Percentiles rank a stretch among this genome's conserved stretches.
Evolutionary conservation across 2,113 vertebrate species (phyloP).

Genomic region (Saguinus imperator): DNA sequence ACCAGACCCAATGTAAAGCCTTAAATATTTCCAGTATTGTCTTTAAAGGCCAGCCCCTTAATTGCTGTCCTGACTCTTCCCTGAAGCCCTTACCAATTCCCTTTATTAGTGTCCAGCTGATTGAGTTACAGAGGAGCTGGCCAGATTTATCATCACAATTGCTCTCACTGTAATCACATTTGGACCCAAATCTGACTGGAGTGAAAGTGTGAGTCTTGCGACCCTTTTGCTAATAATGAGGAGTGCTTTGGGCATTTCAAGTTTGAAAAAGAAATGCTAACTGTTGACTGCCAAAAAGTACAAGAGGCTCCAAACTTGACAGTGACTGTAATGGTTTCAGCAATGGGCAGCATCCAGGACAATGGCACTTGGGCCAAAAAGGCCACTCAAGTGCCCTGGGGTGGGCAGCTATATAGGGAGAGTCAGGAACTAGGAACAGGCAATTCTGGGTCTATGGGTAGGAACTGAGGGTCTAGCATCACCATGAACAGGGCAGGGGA

Average conservation of each 20-base stretch:
- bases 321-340: neutral
- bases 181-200: conserved; percentile 57
- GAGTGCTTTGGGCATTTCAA: conserved; percentile 40
- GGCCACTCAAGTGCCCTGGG: neutral
- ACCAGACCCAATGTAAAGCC: conserved; percentile 16
- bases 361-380: neutral
- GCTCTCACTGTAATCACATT: conserved; percentile 65
- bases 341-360: neutral
- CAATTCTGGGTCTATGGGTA: neutral
- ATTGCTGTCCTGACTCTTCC: conserved; percentile 58
- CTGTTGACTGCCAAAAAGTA: conserved; percentile 8
- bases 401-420: neutral
- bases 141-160: conserved; percentile 71
- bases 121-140: conserved; percentile 65
- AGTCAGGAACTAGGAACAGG: neutral
- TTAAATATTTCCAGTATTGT: conserved; percentile 63
- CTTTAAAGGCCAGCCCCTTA: conserved; percentile 67
- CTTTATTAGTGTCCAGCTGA: conserved; percentile 67
- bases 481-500: neutral
- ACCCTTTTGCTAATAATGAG: conserved; percentile 42
- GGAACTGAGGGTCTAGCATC: neutral
- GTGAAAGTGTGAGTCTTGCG: conserved; percentile 41
- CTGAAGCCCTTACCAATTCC: conserved; percentile 64
- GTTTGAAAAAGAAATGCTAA: conserved; percentile 40
- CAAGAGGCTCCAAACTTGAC: neutral